Conservation (phyloP, 2,113 vertebrate species). For the Eurypyga helias region DNA sequence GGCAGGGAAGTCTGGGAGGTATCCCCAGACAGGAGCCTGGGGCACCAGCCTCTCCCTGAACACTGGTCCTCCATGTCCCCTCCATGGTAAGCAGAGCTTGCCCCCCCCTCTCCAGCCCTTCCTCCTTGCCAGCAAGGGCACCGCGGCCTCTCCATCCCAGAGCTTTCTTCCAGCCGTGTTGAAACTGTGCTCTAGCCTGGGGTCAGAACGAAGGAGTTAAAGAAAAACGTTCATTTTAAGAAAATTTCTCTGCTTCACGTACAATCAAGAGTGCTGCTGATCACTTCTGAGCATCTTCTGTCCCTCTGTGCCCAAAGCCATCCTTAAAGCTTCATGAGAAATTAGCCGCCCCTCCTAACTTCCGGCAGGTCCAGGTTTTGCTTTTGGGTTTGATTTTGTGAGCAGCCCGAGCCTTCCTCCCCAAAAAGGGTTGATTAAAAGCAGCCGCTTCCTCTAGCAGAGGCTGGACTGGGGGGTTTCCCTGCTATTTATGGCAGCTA, state of each 20-base stretch:
- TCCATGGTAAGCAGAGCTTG: neutral
- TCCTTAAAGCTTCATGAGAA: conserved; percentile 7
- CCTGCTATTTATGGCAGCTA: too few species aligned
- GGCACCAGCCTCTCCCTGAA: neutral
- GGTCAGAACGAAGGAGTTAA: neutral
- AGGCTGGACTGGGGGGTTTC: too few species aligned
- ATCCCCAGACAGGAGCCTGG: fast-evolving
- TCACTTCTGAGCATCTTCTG: neutral
- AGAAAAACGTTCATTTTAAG: neutral
- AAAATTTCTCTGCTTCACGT: neutral
- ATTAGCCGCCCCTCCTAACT: neutral
- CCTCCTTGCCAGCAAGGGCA: neutral
- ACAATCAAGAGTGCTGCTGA: neutral
- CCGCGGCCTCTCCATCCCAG: fast-evolving
- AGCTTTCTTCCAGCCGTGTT: neutral
- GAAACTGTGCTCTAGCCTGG: fast-evolving
- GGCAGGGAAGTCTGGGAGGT: neutral
- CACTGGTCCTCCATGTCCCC: neutral
- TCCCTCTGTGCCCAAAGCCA: neutral
- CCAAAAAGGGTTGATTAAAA: neutral
- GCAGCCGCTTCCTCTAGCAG: neutral
- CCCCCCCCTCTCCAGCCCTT: neutral
- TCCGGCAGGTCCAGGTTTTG: neutral
- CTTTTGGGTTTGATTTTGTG: neutral
- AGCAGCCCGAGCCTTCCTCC: neutral